Evolutionary conservation across 1,140 invertebrate species (phyloP).

Genomic region (Cephus cinctus): DNA sequence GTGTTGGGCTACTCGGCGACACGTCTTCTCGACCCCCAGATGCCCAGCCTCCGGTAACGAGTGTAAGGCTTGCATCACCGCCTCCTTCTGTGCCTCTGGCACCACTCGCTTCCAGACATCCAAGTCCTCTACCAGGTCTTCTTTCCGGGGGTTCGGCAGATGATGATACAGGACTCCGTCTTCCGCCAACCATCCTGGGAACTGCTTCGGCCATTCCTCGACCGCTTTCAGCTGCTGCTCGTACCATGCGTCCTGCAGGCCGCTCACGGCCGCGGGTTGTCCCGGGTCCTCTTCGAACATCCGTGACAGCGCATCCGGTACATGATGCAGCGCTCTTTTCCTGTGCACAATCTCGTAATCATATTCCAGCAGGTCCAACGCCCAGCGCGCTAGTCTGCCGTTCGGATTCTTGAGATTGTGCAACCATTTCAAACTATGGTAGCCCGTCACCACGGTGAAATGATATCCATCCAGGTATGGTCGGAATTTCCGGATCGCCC

Average conservation of each 20-base stretch:
- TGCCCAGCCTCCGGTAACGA: background rate
- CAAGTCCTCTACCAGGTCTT: background rate
- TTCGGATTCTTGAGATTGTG: constrained; percentile 26
- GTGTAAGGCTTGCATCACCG: background rate
- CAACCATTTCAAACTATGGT: constrained; percentile 33
- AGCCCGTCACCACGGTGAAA: constrained; percentile 42
- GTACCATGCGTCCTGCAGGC: background rate
- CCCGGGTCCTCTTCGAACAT: constrained; percentile 1
- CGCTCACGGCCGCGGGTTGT: background rate
- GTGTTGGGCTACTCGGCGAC: background rate
- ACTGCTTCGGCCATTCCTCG: background rate
- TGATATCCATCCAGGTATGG: too few relatives aligned
- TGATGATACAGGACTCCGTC: background rate
- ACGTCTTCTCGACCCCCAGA: background rate
- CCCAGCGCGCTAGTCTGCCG: too few relatives aligned
- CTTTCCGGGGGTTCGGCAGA: background rate
- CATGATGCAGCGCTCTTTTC: constrained; percentile 31
- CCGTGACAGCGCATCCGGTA: constrained; percentile 33
- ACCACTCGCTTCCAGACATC: background rate
- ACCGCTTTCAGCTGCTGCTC: background rate
- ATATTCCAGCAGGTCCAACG: too few relatives aligned
- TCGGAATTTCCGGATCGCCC: too few relatives aligned
- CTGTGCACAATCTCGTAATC: constrained; percentile 35
- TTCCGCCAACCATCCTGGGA: background rate
- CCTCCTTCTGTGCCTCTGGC: background rate